These are phyloP conservation scores for Catotricha subobsoleta DNA, from an alignment of 2,888 invertebrate species.

Conservation along the genomic window DNA sequence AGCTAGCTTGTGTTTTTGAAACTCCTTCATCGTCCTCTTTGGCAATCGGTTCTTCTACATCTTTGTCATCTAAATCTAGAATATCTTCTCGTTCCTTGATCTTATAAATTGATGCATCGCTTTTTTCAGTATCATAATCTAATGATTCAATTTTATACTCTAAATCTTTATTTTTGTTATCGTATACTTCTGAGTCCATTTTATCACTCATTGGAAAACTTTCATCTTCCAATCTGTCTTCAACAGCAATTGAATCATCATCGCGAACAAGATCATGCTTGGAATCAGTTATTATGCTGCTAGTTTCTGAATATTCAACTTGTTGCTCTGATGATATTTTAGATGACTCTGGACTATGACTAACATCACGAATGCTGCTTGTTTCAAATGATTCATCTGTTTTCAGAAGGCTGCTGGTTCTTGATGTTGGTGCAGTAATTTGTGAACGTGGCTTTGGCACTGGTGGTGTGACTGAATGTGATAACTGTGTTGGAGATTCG, in stretches of 20 bases:
- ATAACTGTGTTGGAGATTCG: background rate
- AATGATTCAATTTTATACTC: background rate
- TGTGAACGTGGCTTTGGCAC: constrained; percentile 24
- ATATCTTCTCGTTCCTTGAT: constrained; percentile 6
- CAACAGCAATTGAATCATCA: constrained; percentile 11
- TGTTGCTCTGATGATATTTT: constrained; percentile 12
- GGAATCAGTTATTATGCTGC: constrained; percentile 6
- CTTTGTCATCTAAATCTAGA: constrained; percentile 3
- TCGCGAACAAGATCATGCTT: constrained; percentile 7
- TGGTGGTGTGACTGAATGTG: constrained; percentile 14
- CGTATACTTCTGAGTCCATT: constrained; percentile 4
- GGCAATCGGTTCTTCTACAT: too few relatives aligned
- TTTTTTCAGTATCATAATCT: background rate
- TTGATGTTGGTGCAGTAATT: constrained; percentile 16
- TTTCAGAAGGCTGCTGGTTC: constrained; percentile 10
- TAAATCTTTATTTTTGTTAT: constrained; percentile 6
- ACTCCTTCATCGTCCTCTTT: background rate
- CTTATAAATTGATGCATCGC: constrained; percentile 2
- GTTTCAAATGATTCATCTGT: background rate
- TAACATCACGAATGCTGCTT: constrained; percentile 16
- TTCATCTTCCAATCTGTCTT: constrained; percentile 10
- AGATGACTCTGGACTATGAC: constrained; percentile 9
- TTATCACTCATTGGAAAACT: constrained; percentile 9
- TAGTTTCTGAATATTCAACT: constrained; percentile 12
- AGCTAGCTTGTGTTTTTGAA: constrained; percentile 3